Percentiles rank a stretch among this genome's conserved stretches.
phyloP scores from a whole-genome alignment of 2,888 invertebrate species.

The Cloeon dipterum region DNA sequence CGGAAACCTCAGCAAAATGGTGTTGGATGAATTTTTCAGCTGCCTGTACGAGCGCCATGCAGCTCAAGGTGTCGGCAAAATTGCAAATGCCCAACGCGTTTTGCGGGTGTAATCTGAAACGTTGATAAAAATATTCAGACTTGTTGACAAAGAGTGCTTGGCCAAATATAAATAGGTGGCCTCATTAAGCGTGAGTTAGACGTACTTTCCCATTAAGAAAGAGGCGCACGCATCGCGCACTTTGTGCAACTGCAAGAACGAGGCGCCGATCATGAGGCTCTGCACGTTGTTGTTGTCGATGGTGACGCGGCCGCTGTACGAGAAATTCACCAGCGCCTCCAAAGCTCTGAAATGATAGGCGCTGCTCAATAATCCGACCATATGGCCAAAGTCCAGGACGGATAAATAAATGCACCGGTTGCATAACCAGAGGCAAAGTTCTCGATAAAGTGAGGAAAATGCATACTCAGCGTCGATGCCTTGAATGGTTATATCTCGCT shows the following conservation, averaged over 20 bases:
- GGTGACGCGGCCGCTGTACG: conserved; percentile 55
- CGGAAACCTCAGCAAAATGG: conserved; percentile 52
- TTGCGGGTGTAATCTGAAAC: conserved; percentile 42
- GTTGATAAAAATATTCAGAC: conserved; percentile 2
- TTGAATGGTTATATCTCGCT: conserved; percentile 56
- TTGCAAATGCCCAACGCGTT: conserved; percentile 58
- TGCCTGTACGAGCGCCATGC: conserved; percentile 40
- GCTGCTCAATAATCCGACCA: conserved; percentile 9
- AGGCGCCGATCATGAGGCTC: conserved; percentile 61
- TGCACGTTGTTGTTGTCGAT: conserved; percentile 63
- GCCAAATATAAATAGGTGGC: conserved; percentile 1
- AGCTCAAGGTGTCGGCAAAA: conserved; percentile 59
- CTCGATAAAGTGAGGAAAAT: too few species aligned
- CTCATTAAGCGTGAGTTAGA: too few species aligned
- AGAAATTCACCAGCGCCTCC: conserved; percentile 62
- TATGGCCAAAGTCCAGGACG: conserved; percentile 2
- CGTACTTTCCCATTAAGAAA: conserved; percentile 45
- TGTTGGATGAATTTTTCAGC: conserved; percentile 59
- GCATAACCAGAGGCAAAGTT: not conserved
- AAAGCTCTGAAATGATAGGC: conserved; percentile 45
- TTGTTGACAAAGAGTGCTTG: not conserved
- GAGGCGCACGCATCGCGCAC: conserved; percentile 66
- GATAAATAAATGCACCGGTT: not conserved
- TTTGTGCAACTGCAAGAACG: conserved; percentile 52
- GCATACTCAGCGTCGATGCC: conserved; percentile 56